A percentile compares a stretch with the other conserved stretches of the same genome.
Evolutionary conservation across 64 coral and sea anemone genomes (phyloP).

Genomic region (Hydrozoanthus tunicans): DNA sequence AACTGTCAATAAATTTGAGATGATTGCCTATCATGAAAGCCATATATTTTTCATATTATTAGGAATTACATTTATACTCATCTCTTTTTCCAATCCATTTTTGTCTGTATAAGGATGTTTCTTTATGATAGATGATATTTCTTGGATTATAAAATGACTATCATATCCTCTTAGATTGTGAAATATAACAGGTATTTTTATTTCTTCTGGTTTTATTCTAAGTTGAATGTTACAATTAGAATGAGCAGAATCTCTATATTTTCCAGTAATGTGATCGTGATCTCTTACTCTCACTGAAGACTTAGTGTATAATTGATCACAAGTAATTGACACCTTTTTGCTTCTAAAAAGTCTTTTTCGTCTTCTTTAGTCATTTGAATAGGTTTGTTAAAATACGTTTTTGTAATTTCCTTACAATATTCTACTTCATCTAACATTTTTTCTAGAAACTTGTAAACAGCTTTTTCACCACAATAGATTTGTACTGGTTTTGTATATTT

Average conservation of each 20-base stretch:
- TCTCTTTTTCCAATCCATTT: not conserved
- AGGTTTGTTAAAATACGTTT: not conserved
- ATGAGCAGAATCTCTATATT: not conserved
- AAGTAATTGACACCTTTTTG: not conserved
- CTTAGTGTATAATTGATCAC: not conserved
- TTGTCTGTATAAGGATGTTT: not conserved
- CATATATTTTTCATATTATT: not conserved
- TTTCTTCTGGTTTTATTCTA: not conserved
- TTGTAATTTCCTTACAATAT: too few relatives aligned
- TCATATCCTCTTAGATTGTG: not conserved
- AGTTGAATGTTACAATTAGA: not conserved
- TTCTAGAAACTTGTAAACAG: not conserved
- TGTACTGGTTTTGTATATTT: too few relatives aligned
- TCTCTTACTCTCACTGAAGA: too few relatives aligned
- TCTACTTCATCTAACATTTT: not conserved
- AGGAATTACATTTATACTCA: not conserved
- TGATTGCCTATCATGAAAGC: not conserved
- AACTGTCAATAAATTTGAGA: not conserved
- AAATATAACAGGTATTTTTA: not conserved
- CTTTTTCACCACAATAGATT: too few relatives aligned
- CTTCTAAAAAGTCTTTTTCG: not conserved
- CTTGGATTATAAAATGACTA: not conserved
- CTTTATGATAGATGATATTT: not conserved
- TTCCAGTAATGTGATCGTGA: not conserved
- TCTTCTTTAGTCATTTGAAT: not conserved